A percentile compares a stretch with the other conserved stretches of the same genome.
Conservation (phyloP, 2,113 vertebrate species). For the Hucho hucho region DNA sequence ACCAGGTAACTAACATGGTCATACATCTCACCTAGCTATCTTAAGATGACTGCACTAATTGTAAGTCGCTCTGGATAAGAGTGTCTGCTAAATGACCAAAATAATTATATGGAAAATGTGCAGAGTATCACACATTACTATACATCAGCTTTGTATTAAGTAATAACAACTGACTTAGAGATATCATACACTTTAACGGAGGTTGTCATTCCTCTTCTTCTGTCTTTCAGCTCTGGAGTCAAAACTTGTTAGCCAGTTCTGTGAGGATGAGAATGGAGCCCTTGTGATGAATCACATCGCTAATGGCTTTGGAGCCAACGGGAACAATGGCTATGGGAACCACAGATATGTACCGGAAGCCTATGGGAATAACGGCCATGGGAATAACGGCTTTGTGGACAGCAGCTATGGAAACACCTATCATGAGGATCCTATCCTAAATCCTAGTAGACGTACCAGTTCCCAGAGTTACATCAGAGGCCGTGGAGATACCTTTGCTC, state of each 20-base stretch:
- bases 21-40: too few relatives aligned
- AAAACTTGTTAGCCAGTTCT: conserved; percentile 87
- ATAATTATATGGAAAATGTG: too few relatives aligned
- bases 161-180: not conserved
- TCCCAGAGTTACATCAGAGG: conserved; percentile 36
- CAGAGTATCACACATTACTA: not conserved
- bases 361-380: conserved; percentile 21
- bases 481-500: conserved; percentile 59
- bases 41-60: too few relatives aligned
- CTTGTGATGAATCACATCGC: conserved; percentile 78
- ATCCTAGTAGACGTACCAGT: conserved; percentile 46
- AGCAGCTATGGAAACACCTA: conserved; percentile 33
- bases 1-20: conserved; percentile 71
- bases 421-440: conserved; percentile 42
- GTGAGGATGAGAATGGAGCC: conserved; percentile 87
- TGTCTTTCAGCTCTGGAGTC: conserved; percentile 81
- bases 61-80: too few relatives aligned
- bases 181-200: not conserved
- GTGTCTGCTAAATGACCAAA: not conserved
- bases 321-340: conserved; percentile 36
- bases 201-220: conserved; percentile 1
- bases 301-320: conserved; percentile 67
- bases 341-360: conserved; percentile 40
- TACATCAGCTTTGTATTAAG: not conserved
- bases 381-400: conserved; percentile 14